Evolutionary conservation across 2,113 vertebrate species (phyloP), one percentile per base, ranked within the genome.

Genomic region (Gila orcuttii): DNA sequence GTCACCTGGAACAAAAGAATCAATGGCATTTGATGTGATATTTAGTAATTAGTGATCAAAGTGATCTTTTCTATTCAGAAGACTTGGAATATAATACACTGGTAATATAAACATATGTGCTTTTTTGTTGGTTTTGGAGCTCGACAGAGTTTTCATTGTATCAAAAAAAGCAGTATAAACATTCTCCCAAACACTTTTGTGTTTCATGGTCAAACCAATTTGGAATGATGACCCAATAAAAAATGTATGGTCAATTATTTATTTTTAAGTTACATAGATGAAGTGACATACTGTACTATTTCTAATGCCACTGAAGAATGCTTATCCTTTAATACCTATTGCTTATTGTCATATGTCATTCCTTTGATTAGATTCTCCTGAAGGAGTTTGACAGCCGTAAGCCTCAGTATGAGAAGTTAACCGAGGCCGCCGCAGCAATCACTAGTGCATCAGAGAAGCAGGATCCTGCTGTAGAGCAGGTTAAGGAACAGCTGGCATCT

Each of bases 331-430:
- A 73, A 73, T 73, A 21, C 69, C 36, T 73, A 42, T 73, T 73
- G 23, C 21, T 73, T 77, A 33, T 55, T 75, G n/a, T 17, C 10
- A 13, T 11, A n/a, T 75, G 23, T 42, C 68, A 11, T 60, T 47
- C 12, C 50, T 69, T 39, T 77, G 6, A 42, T 73, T 23, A 99
- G 98, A 99, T 99, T 91, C 94, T 99, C 47, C 95, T 97, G n/a
- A 97, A 99, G 88, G 98, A 99, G 88, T 99, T 99, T 86, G 96
- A 97, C 88, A 98, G 97, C 39, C 95, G 96, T 83, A 98, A 96
- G 86, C 94, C 95, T 60, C 98, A 99, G 50, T 98, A 96, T 0
- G 96, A 99, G 28, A 96, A 97, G 90, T 93, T 99, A 13, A 95
- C 94, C 9, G 68, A 94, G 60, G 95, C 96, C 6, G 96, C 96